These are phyloP conservation scores for Scrobipalpa costella DNA, from an alignment of 2,888 invertebrate species.

Conservation along the genomic window DNA sequence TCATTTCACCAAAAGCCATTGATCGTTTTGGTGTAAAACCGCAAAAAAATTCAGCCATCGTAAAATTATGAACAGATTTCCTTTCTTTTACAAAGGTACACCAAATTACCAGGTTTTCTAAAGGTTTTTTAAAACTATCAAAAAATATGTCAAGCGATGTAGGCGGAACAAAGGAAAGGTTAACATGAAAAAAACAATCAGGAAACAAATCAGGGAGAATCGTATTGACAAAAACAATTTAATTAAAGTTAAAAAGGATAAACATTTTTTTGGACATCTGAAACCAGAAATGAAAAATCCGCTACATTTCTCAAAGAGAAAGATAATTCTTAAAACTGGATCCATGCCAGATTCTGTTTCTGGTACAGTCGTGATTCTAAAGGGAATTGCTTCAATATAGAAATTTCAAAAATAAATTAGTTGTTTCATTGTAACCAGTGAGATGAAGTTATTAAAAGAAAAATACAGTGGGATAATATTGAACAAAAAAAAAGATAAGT, in stretches of 20 bases:
- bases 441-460: too few relatives aligned
- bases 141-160: not conserved
- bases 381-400: not conserved
- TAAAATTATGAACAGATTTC: not conserved
- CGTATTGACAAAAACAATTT: too few relatives aligned
- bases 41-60: not conserved
- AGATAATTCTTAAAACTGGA: conserved; percentile 9
- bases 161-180: not conserved
- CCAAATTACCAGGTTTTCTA: not conserved
- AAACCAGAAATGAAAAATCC: not conserved
- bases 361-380: not conserved
- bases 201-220: too few relatives aligned
- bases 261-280: not conserved
- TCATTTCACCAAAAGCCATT: conserved; percentile 1
- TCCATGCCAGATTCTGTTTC: not conserved
- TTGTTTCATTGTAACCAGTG: too few relatives aligned
- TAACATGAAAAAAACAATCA: too few relatives aligned
- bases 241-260: not conserved
- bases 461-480: too few relatives aligned
- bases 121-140: not conserved
- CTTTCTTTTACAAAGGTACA: not conserved
- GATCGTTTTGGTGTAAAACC: not conserved
- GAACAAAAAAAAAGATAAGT: too few relatives aligned
- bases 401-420: too few relatives aligned
- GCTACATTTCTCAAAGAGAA: not conserved